phyloP scores from a whole-genome alignment of 2,797 vertebrate species.

The Enteromius afrohamiltoni region DNA sequence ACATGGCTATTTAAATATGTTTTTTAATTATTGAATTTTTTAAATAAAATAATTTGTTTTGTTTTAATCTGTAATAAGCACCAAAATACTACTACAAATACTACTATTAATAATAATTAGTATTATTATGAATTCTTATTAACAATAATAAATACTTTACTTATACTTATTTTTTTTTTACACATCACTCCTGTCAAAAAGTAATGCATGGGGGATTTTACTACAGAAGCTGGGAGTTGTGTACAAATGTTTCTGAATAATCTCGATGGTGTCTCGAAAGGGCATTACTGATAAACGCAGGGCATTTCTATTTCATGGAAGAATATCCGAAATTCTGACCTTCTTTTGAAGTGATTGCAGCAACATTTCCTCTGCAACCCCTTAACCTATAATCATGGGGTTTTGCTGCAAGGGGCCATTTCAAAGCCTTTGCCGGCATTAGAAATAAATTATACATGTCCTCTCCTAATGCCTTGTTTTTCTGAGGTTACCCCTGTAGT shows the following conservation, averaged over 20 bases:
- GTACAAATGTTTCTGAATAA: conserved; percentile 1
- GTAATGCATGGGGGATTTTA: not conserved
- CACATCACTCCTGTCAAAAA: not conserved
- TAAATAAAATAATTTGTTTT: not conserved
- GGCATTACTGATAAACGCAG: conserved; percentile 12
- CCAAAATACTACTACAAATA: not conserved
- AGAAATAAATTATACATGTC: conserved; percentile 32
- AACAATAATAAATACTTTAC: too few species aligned
- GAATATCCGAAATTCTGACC: not conserved
- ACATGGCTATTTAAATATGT: not conserved
- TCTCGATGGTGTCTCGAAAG: not conserved
- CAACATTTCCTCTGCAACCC: conserved; percentile 22
- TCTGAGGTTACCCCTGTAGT: conserved; percentile 16
- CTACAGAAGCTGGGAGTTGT: not conserved
- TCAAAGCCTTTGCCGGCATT: conserved; percentile 15
- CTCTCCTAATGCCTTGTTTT: conserved; percentile 20
- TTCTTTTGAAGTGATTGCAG: conserved; percentile 29
- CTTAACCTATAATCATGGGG: conserved; percentile 9
- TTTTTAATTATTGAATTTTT: too few species aligned
- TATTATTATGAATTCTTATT: not conserved
- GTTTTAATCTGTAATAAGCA: not conserved
- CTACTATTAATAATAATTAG: not conserved
- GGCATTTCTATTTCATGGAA: not conserved
- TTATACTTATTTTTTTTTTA: not conserved
- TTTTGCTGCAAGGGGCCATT: conserved; percentile 19